Conservation (phyloP, 2,888 invertebrate genomes). For the Melieria crassipennis region DNA sequence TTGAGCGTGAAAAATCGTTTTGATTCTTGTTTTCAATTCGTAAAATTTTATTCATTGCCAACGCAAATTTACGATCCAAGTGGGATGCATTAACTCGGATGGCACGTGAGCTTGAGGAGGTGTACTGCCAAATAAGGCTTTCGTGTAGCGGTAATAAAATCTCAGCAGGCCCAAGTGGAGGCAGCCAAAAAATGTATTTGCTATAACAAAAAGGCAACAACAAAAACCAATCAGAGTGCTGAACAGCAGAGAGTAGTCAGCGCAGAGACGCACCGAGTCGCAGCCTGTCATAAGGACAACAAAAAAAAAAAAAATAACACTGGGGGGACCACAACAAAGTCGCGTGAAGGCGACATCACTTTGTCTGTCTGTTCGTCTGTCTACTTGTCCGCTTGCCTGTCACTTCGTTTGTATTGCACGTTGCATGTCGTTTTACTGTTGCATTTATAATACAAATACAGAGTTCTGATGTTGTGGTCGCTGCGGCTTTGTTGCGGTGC, state of each 20-base stretch:
- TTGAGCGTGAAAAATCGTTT: background rate
- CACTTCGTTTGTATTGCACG: background rate
- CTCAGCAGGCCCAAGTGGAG: background rate
- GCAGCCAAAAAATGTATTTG: background rate
- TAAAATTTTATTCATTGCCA: slow-evolving; percentile 20
- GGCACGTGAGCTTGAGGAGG: too few species aligned
- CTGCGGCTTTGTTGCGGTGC: background rate
- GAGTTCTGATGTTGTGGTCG: background rate
- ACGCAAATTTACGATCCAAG: background rate
- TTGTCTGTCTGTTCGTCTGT: slow-evolving; percentile 6
- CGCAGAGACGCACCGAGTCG: too few species aligned
- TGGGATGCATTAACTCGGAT: too few species aligned
- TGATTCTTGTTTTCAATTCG: slow-evolving; percentile 9
- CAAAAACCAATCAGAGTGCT: background rate
- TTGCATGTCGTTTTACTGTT: background rate
- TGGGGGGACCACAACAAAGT: background rate
- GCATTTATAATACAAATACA: background rate
- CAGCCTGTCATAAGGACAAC: background rate
- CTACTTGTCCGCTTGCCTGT: slow-evolving; percentile 1
- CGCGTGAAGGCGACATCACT: background rate
- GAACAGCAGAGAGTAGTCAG: background rate
- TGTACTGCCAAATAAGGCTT: too few species aligned
- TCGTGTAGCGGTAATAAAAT: too few species aligned
- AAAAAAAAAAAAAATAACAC: background rate
- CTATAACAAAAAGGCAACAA: slow-evolving; percentile 10